Conservation (phyloP, 2,888 invertebrate species). For the Notocelia uddmanniana region DNA sequence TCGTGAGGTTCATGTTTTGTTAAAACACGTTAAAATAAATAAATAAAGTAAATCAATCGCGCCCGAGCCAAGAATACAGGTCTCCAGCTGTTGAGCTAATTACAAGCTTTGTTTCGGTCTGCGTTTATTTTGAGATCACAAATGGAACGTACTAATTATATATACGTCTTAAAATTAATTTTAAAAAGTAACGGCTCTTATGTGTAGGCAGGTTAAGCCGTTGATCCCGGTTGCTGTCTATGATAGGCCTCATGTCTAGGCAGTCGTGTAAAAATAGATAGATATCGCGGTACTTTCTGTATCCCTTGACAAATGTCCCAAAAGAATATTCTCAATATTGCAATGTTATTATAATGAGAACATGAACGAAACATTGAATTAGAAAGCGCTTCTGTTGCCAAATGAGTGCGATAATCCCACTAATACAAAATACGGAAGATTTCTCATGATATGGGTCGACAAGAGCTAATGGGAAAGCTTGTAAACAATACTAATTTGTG, state of each 20-base stretch:
- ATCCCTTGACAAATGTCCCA: no score
- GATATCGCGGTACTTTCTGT: no score
- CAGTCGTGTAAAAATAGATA: not conserved
- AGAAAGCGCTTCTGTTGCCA: slow-evolving; percentile 18
- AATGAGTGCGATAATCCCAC: not conserved
- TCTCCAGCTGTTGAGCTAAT: slow-evolving; percentile 20
- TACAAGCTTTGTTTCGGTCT: slow-evolving; percentile 18
- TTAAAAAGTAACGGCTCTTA: not conserved
- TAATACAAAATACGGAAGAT: slow-evolving; percentile 15
- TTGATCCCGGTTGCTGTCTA: no score
- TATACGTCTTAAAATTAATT: not conserved
- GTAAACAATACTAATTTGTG: slow-evolving; percentile 30
- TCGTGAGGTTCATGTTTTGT: not conserved
- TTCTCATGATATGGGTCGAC: slow-evolving; percentile 4
- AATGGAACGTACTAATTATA: slow-evolving; percentile 15
- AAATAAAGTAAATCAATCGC: not conserved
- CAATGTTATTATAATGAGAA: not conserved
- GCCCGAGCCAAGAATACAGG: slow-evolving; percentile 2
- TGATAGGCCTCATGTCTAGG: no score
- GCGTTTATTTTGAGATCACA: slow-evolving; percentile 17
- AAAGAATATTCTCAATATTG: not conserved
- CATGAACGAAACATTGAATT: not conserved
- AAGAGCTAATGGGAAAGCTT: slow-evolving; percentile 17
- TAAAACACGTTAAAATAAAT: not conserved
- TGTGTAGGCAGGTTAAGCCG: no score